A percentile compares a stretch with the other conserved stretches of the same genome.
phyloP scores from a whole-genome alignment of 2,797 vertebrate genomes.

The Apodemus agrarius region DNA sequence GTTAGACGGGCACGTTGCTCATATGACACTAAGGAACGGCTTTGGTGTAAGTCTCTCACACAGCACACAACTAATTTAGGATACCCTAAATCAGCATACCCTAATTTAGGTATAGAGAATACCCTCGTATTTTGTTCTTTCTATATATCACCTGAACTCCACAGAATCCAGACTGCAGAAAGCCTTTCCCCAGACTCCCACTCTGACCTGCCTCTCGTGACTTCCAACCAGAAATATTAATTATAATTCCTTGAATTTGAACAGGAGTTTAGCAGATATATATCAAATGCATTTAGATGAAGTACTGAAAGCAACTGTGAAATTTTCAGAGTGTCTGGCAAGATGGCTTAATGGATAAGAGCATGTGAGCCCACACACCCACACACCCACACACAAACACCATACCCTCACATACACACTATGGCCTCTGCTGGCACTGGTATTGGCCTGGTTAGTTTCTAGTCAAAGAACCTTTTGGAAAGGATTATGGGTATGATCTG shows the following conservation, averaged over 20 bases:
- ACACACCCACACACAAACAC: not conserved
- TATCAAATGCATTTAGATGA: not conserved
- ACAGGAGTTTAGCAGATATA: not conserved
- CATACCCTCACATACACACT: not conserved
- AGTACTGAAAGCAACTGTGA: not conserved
- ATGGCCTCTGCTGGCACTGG: not conserved
- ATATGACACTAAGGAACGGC: not conserved
- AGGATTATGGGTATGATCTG: not conserved
- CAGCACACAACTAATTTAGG: not conserved
- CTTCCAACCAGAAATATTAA: not conserved
- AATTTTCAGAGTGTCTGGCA: not conserved
- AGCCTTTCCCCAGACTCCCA: not conserved
- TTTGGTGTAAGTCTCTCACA: not conserved
- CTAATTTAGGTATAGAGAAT: not conserved
- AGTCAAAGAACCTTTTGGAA: not conserved
- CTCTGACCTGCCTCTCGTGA: not conserved
- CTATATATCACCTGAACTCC: not conserved
- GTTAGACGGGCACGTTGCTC: not conserved
- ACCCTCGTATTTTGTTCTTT: not conserved
- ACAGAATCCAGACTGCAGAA: not conserved
- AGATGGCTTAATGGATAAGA: not conserved
- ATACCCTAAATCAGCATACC: too few relatives aligned
- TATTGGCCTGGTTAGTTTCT: not conserved
- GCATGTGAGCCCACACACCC: not conserved
- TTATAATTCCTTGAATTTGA: not conserved